Base-by-base conservation (phyloP, 1,140 invertebrate species). In the Batillaria attramentaria region DNA sequence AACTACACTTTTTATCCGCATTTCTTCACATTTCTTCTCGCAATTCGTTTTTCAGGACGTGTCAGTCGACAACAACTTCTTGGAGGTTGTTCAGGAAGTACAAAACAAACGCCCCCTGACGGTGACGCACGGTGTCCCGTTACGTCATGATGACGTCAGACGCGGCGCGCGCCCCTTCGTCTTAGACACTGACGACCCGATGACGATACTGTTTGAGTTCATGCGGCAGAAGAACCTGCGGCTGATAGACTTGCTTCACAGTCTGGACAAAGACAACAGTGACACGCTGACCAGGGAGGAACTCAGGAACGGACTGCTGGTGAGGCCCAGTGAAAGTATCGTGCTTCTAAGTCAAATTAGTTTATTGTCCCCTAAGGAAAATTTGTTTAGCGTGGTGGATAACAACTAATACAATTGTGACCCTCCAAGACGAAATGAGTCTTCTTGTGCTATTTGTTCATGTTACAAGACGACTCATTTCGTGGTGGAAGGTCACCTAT, bases 181-280 rank as follows among this genome's bases (percentile, higher is more conserved):
- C 0, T 42, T 88, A 39, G 85, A 88, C 66, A 88, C 83, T 0
- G 87, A 88, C 68, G 86, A 88, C 72, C 87, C 87, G 3, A 75
- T 84, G 13, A 83, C 83, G 0, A 81, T 88, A 16, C 46, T 88
- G 66, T 88, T 88, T 65, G 87, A 88, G 79, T 87, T 84, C 68
- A 87, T 87, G 81, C 85, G 85, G 33, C 80, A 83, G 24, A 84
- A 83, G 66, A 88, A 88, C 68, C 72, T 88, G 0, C 77, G 87
- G 28, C 65, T 88, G 41, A 87, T 88, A 33, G 87, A 88, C 66
- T 46, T 88, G 20, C 78, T 88, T 39, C 83, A 85, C 57, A 84
- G 82, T 41, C 78, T 88, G 33, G 87, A 88, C 78, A 85, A 82
- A 72, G 86, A 87, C 72, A 85, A 86, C 46, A 88, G 83, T 57